Conservation (phyloP, 2,888 invertebrate genomes). For the Nymphalis polychloros region DNA sequence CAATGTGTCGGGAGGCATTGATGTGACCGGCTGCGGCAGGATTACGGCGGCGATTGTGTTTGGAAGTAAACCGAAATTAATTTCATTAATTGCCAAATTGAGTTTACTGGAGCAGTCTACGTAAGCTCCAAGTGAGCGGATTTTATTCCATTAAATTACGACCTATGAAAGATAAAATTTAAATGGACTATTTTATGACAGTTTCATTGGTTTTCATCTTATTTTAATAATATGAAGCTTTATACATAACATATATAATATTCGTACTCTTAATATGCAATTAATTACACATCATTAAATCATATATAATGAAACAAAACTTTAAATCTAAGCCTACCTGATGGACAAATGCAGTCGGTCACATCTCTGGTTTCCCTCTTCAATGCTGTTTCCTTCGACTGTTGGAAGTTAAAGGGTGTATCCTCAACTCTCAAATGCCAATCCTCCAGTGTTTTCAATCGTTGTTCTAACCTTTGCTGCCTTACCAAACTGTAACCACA, state of each 20-base stretch:
- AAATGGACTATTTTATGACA: background rate
- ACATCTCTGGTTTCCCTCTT: slow-evolving; percentile 64
- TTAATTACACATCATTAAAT: no score
- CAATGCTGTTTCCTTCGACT: slow-evolving; percentile 49
- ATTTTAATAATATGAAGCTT: no score
- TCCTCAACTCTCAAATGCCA: slow-evolving; percentile 46
- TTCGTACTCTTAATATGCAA: no score
- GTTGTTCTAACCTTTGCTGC: slow-evolving; percentile 68
- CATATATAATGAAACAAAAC: background rate
- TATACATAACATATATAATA: no score
- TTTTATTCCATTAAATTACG: slow-evolving; percentile 11
- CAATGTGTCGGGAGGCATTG: slow-evolving; percentile 68
- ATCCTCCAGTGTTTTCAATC: slow-evolving; percentile 64
- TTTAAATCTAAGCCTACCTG: slow-evolving; percentile 58
- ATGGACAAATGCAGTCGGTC: slow-evolving; percentile 71
- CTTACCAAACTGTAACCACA: slow-evolving; percentile 69
- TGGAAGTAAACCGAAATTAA: slow-evolving; percentile 44
- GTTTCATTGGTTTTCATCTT: no score
- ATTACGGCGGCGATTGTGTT: slow-evolving; percentile 50
- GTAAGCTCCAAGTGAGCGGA: slow-evolving; percentile 18
- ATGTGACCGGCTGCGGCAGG: slow-evolving; percentile 54
- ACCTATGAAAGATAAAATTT: background rate
- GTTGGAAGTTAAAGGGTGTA: slow-evolving; percentile 43
- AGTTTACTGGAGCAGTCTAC: slow-evolving; percentile 30
- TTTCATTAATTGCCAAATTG: slow-evolving; percentile 42